A percentile compares a stretch with the other conserved stretches of the same genome.
Conservation (phyloP, 2,888 invertebrate species). For the Aromia moschata region DNA sequence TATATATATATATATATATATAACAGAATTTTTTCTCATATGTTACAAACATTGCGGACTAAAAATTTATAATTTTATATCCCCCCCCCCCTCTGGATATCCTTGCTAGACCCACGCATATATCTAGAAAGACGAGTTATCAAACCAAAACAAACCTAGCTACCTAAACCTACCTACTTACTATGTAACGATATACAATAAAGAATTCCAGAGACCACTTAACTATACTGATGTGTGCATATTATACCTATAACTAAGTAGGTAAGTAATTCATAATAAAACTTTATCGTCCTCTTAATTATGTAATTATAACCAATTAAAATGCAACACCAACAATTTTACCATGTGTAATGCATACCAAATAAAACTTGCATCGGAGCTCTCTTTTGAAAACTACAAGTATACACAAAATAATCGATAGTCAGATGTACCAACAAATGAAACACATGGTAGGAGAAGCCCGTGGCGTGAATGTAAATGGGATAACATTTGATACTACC, state of each 20-base stretch:
- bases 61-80: too few species aligned
- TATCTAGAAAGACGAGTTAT: too few species aligned
- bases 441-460: constrained; percentile 19
- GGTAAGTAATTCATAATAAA: neutral
- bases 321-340: constrained; percentile 8
- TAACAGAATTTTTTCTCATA: neutral
- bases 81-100: too few species aligned
- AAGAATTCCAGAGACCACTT: neutral
- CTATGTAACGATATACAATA: too few species aligned
- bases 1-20: constrained; percentile 14
- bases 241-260: constrained; percentile 3
- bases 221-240: neutral
- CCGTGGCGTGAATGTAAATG: constrained; percentile 14
- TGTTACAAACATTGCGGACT: too few species aligned
- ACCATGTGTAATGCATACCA: constrained; percentile 5
- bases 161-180: too few species aligned
- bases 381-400: neutral
- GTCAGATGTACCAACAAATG: constrained; percentile 12
- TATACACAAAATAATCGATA: constrained; percentile 6
- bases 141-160: too few species aligned
- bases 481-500: constrained; percentile 8
- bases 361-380: constrained; percentile 8
- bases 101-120: too few species aligned
- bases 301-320: constrained; percentile 14
- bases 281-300: constrained; percentile 2